Evolutionary conservation across 2,797 vertebrate species (phyloP), one percentile per base, ranked within the genome.

Genomic region (Ctenopoma kingsleyae): DNA sequence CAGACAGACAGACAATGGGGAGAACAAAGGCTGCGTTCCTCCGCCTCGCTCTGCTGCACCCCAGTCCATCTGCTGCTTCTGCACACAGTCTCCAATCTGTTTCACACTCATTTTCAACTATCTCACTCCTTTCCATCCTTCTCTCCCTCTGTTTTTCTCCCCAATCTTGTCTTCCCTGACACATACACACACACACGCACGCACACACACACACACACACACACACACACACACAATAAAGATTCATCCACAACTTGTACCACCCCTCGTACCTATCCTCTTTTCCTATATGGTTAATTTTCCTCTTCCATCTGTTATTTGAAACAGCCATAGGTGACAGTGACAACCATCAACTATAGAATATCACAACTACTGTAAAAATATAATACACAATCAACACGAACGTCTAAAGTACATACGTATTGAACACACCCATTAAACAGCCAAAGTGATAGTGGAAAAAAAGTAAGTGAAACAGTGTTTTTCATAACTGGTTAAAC

Each of bases 11-110:
- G 44, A 71, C 75, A 83, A 76, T 55, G 67, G 76, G 61, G 81
- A 87, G 86, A 91, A 91, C 90, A 92, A 90, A 91, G 89, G 81
- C 86, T 80, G 82, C 50, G 85, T 89, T 90, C 84, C 86, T 90
- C 72, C 41, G 67, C 86, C 82, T 89, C 79, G 79, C 91, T 89
- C 74, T 66, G 63, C 84, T 90, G 84, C 88, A 84, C 83, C 81
- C 65, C 72, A 32, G 71, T 88, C 91, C 90, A 92, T 92, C 91
- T 92, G 91, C 89, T 85, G 83, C 84, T 83, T 67, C 86, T 81
- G 84, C 81, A 80, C 80, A 80, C 85, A 78, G 78, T 76, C 84
- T 81, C 84, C 81, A 67, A 88, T 86, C 74, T 80, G 80, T 80
- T 87, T 89, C 86, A 87, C 87, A 85, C 83, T 91, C 76, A 85